Evolutionary conservation across 2,113 vertebrate species (phyloP).

Genomic region (Podarcis muralis): DNA sequence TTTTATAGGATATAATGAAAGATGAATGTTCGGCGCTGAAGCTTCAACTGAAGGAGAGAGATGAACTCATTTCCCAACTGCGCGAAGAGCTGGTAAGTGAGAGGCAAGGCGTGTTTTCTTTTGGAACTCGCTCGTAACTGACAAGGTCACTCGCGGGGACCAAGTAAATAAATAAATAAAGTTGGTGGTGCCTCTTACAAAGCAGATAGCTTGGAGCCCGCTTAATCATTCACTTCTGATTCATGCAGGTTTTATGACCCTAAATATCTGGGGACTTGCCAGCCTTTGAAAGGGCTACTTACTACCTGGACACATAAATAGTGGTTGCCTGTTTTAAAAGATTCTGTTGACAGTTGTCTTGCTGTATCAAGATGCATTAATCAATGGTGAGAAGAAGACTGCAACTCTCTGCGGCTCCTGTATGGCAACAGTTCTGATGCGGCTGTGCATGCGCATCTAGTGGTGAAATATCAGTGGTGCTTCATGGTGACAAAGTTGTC

Average conservation of each 20-base stretch:
- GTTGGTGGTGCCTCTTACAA: not conserved
- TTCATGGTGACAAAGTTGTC: not conserved
- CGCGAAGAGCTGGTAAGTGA: conserved; percentile 91
- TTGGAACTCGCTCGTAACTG: conserved; percentile 11
- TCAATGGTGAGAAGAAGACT: not conserved
- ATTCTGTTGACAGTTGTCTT: conserved; percentile 39
- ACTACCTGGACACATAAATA: not conserved
- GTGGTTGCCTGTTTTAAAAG: conserved; percentile 6
- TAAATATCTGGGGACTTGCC: conserved; percentile 5
- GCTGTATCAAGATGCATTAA: conserved; percentile 25
- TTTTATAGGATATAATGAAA: conserved; percentile 88
- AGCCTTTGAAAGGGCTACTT: conserved; percentile 36
- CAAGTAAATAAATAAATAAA: not conserved
- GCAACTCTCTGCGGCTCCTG: not conserved
- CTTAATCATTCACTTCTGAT: conserved; percentile 24
- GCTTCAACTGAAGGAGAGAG: conserved; percentile 91
- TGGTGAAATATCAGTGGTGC: not conserved
- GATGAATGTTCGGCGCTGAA: conserved; percentile 87
- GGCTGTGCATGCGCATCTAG: not conserved
- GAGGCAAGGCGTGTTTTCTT: not conserved
- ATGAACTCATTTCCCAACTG: conserved; percentile 90
- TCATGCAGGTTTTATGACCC: conserved; percentile 5
- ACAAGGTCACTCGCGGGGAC: conserved; percentile 9
- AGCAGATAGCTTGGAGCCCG: conserved; percentile 12
- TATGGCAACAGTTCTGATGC: conserved; percentile 7